Evolutionary conservation across 2,113 vertebrate species (phyloP), one percentile per base, ranked within the genome.

Genomic region (Equus quagga): DNA sequence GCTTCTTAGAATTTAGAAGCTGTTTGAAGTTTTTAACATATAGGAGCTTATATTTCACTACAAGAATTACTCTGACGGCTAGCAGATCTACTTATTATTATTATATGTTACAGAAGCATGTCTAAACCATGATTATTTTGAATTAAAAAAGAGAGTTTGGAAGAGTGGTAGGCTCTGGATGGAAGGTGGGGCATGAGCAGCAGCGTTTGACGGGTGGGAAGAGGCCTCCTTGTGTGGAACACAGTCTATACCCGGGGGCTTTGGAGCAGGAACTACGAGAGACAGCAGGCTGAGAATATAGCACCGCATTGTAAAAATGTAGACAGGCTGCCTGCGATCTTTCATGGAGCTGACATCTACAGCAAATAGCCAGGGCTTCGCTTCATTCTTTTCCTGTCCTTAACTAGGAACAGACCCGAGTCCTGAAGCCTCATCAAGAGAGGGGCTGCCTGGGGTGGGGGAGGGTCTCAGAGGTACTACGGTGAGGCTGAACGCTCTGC

Each of bases 261-360:
- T 96, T 95, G 89, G 92, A 98, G 97, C 99, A 99, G 99, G 98
- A 99, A 99, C 98, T 98, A 97, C 98, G 98, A 99, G 98, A 99
- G 99, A 98, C 98, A 92, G 98, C 98, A 98, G 97, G 95, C 98
- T 98, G 97, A 98, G 98, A 98, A 98, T 97, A 98, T 94, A 98
- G 96, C 95, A 97, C 93, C 96, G 95, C 96, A 92, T 96, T 82
- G 72, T 98, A 98, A 99, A 98, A 98, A 98, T 60, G 41, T 69
- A 98, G 97, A 98, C 93, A 93, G 46, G 96, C 73, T 87, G 96
- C 98, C 98, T 98, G 96, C 98, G 98, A 99, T 99, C 98, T 99
- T 98, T 99, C 87, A 69, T 97, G 97, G 96, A 96, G 92, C 94
- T 98, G 98, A 98, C 98, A 97, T 98, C 98, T 98, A 98, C 91